These are phyloP conservation scores for Crepidodera aurea DNA, from an alignment of 2,888 invertebrate genomes.

Conservation along the genomic window DNA sequence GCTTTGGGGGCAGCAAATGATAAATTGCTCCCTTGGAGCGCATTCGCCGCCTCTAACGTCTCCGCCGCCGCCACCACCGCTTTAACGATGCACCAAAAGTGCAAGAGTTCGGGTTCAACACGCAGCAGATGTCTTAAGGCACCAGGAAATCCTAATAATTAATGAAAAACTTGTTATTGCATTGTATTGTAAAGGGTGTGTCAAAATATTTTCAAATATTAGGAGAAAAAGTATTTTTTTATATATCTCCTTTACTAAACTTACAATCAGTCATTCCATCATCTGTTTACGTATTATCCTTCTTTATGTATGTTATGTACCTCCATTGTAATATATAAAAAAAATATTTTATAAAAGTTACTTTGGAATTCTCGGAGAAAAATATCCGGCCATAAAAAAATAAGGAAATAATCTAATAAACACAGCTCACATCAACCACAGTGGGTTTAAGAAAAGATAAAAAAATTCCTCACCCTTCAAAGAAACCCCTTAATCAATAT, in stretches of 20 bases:
- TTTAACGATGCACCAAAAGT: slow-evolving; percentile 14
- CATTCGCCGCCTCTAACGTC: not conserved
- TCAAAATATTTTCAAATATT: too few species aligned
- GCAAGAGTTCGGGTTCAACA: not conserved
- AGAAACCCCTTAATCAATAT: slow-evolving; percentile 11
- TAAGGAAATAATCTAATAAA: slow-evolving; percentile 10
- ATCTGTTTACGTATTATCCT: not conserved
- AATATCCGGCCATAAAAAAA: not conserved
- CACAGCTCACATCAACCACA: not conserved
- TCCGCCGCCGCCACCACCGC: not conserved
- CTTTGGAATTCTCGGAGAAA: not conserved
- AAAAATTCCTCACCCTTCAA: not conserved
- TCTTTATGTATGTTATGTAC: not conserved
- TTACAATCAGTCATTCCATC: too few species aligned
- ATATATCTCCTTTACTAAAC: too few species aligned
- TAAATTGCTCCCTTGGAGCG: not conserved
- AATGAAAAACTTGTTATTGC: too few species aligned
- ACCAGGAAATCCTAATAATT: too few species aligned
- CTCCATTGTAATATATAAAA: not conserved
- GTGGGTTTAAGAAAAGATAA: slow-evolving; percentile 2
- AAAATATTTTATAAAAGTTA: not conserved
- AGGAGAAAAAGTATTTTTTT: too few species aligned
- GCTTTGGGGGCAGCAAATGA: not conserved
- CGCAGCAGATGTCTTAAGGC: not conserved
- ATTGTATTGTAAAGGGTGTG: too few species aligned